Conservation (phyloP, 2,797 vertebrate genomes). For the Sitta carolinensis region DNA sequence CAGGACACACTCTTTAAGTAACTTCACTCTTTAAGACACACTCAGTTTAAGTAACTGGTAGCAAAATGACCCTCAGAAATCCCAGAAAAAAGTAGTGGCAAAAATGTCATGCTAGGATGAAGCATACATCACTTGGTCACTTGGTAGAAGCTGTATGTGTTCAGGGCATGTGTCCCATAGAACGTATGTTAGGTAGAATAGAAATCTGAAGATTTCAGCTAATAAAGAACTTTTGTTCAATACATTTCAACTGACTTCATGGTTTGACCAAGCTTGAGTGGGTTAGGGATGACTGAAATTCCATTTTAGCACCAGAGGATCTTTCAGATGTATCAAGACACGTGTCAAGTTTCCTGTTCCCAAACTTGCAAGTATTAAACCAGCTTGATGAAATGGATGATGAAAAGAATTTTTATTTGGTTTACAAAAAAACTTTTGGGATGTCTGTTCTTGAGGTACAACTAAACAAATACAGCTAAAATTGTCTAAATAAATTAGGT, state of each 20-base stretch:
- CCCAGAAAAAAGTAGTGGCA: not conserved
- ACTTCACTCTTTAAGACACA: too few species aligned
- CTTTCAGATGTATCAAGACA: not conserved
- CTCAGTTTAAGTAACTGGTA: not conserved
- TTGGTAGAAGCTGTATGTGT: not conserved
- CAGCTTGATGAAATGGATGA: not conserved
- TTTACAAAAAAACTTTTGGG: not conserved
- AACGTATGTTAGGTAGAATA: not conserved
- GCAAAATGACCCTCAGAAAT: not conserved
- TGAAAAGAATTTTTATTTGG: not conserved
- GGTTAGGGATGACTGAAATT: not conserved
- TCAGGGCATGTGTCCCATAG: not conserved
- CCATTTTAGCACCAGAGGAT: not conserved
- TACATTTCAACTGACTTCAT: not conserved
- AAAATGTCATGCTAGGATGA: not conserved
- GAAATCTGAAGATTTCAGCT: not conserved
- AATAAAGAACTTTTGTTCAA: not conserved
- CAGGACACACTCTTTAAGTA: not conserved
- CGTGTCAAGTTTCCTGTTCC: not conserved
- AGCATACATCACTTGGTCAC: not conserved
- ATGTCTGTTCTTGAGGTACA: not conserved
- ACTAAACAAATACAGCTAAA: not conserved
- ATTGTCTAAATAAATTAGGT: not conserved
- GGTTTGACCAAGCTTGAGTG: not conserved
- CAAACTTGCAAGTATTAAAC: not conserved